These are phyloP conservation scores for Ceratitis capitata DNA, from an alignment of 1,140 invertebrate genomes.

Conservation along the genomic window DNA sequence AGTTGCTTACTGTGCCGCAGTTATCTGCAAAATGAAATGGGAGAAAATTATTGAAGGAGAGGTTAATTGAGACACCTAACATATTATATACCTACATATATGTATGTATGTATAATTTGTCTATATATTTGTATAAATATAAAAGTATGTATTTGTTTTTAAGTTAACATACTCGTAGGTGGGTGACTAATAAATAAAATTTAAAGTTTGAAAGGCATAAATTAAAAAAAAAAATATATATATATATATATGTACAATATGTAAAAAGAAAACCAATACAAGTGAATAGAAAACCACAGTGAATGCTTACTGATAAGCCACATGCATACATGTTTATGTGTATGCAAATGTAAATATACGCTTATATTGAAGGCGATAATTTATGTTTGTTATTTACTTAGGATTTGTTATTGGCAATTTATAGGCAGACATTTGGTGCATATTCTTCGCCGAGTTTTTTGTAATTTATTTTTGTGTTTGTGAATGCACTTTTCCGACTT, in stretches of 20 bases:
- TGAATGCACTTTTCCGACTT: background rate
- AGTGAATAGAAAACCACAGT: conserved; percentile 34
- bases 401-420: conserved; percentile 57
- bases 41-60: conserved; percentile 28
- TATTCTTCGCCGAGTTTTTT: no score
- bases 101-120: background rate
- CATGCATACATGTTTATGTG: no score
- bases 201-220: background rate
- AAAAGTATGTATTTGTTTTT: background rate
- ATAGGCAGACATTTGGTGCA: background rate
- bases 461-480: no score
- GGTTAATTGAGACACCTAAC: conserved; percentile 5
- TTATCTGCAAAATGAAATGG: conserved; percentile 65
- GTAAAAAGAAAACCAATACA: no score
- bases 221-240: no score
- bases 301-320: conserved; percentile 53
- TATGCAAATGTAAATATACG: background rate
- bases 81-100: background rate
- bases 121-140: background rate
- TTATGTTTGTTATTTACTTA: conserved; percentile 59
- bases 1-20: conserved; percentile 62
- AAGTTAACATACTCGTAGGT: background rate
- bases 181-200: background rate
- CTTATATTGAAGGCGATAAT: conserved; percentile 49
- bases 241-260: no score